Evolutionary conservation across 2,888 invertebrate genomes (phyloP), one percentile per base, ranked within the genome.

Genomic region (Octonoba sinensis): DNA sequence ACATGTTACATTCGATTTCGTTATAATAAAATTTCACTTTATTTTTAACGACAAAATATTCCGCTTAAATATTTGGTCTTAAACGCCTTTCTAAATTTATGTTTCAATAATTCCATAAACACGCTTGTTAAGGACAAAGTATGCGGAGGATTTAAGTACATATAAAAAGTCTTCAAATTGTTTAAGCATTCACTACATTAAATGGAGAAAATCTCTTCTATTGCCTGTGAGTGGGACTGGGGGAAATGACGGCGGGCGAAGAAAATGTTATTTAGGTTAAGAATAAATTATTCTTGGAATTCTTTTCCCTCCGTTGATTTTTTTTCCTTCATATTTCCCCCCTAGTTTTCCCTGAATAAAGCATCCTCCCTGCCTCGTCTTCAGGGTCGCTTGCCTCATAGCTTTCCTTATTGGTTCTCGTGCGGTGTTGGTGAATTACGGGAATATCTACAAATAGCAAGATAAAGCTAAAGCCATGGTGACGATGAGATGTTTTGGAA

Each of bases 211-310:
- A 75, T 70, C 70, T 46, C 66, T 18, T 16, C 44, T 18, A 16
- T 3, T 36, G 15, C 20, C 16, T 44, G 56, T 36, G n/a, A n/a
- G 44, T 44, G 51, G 66, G 51, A 54, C 59, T 24, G 44, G 47
- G 44, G 44, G 57, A 77, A 77, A 77, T 70, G 77, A 70, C 69
- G 67, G n/a, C 49, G 27, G 46, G 60, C 18, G 67, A 67, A 73
- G 72, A 79, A 73, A 79, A 79, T 73, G 79, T 79, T 79, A 79
- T 79, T 79, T 79, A 79, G 79, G 79, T 79, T 79, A 79, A 72
- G 79, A 79, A 79, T 79, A 79, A 79, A 79, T 79, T 79, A 79
- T 79, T 79, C 79, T 66, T 57, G 56, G 65, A 77, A 77, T 56
- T 57, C 57, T 71, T 74, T 74, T 57, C 60, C 72, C 65, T 54